These are phyloP conservation scores for Steinernema carpocapsae DNA, from an alignment of 2,888 invertebrate genomes.

Conservation along the genomic window DNA sequence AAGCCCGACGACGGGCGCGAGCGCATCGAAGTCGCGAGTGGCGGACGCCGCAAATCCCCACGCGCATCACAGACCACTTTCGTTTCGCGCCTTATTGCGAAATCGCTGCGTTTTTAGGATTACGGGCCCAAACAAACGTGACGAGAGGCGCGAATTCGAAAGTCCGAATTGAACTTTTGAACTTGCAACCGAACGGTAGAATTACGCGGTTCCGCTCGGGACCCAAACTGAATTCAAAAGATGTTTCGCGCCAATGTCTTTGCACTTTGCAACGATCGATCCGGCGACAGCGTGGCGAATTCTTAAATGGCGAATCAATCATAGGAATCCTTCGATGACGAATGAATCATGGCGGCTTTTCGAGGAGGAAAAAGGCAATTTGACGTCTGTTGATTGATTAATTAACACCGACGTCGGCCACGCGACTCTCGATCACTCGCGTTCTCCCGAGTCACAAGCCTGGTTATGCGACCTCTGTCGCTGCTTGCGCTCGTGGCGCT, in stretches of 20 bases:
- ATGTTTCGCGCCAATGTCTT: not conserved
- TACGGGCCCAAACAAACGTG: not conserved
- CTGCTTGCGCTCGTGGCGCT: not conserved
- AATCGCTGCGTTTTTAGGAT: conserved; percentile 8
- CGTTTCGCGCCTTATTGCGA: conserved; percentile 24
- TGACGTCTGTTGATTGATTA: conserved; percentile 6
- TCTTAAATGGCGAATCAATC: not conserved
- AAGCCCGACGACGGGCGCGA: not conserved
- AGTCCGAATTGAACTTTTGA: not conserved
- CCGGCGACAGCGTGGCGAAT: not conserved
- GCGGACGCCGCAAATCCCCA: not conserved
- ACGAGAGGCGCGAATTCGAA: too few species aligned
- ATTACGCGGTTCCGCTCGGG: not conserved
- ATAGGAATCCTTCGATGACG: not conserved
- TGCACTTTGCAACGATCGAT: not conserved
- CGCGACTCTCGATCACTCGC: not conserved
- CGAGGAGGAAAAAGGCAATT: not conserved
- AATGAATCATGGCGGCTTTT: not conserved
- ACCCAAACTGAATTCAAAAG: not conserved
- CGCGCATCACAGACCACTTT: conserved; percentile 11
- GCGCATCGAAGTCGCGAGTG: too few species aligned
- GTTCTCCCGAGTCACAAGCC: too few species aligned
- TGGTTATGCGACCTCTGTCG: not conserved
- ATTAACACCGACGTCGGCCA: not conserved
- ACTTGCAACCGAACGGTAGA: not conserved